phyloP scores from a whole-genome alignment of 2,113 vertebrate species.

The Pampusana beccarii region DNA sequence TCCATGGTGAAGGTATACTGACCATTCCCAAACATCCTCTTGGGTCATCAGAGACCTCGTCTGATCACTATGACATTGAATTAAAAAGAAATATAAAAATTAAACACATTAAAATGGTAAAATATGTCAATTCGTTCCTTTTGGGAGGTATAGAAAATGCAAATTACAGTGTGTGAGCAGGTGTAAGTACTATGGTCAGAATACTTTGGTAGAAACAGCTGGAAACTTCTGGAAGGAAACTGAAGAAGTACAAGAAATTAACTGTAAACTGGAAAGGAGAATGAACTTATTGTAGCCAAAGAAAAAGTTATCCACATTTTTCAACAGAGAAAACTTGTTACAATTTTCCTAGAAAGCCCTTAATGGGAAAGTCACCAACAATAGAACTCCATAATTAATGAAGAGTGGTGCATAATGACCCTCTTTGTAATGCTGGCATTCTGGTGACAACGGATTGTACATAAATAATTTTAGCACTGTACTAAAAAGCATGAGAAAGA shows the following conservation, averaged over 20 bases:
- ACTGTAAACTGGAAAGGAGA: not conserved
- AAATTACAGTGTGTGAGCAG: not conserved
- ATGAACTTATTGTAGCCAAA: not conserved
- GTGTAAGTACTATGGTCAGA: not conserved
- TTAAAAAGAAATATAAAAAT: not conserved
- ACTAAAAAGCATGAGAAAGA: not conserved
- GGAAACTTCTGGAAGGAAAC: not conserved
- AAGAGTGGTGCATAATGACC: not conserved
- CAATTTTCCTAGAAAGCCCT: not conserved
- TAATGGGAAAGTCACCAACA: not conserved
- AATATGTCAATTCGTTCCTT: not conserved
- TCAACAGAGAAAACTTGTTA: not conserved
- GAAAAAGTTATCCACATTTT: not conserved
- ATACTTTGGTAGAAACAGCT: not conserved
- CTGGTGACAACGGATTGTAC: not conserved
- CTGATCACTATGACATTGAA: not conserved
- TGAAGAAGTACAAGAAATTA: not conserved
- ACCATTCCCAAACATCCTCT: not conserved
- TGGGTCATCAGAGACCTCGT: not conserved
- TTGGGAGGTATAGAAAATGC: not conserved
- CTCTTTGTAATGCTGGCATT: not conserved
- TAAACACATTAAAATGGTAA: not conserved
- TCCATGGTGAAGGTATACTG: not conserved
- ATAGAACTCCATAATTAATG: not conserved
- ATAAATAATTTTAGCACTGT: not conserved